A percentile compares a stretch with the other conserved stretches of the same genome.
Evolutionary conservation across 2,888 invertebrate species (phyloP).

Genomic region (Agrotis puta): DNA sequence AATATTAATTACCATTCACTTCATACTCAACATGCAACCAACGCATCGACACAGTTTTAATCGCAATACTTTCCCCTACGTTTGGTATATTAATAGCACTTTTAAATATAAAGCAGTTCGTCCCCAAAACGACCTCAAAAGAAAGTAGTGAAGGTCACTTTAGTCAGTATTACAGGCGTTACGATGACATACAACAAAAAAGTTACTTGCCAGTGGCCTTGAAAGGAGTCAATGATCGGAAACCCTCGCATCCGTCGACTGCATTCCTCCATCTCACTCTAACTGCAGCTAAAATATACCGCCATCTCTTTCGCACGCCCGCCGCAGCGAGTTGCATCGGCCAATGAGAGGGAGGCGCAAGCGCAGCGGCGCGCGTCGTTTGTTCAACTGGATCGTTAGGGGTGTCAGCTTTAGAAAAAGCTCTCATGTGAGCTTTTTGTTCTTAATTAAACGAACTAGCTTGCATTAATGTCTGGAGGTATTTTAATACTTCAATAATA

Average conservation of each 20-base stretch:
- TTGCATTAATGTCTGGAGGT: constrained; percentile 67
- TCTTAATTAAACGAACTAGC: constrained; percentile 80
- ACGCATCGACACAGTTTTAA: constrained; percentile 7
- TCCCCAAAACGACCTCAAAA: constrained; percentile 81
- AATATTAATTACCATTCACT: background rate
- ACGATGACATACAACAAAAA: constrained; percentile 84
- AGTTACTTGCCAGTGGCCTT: constrained; percentile 86
- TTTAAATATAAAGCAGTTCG: constrained; percentile 41
- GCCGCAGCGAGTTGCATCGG: constrained; percentile 74
- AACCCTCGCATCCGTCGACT: constrained; percentile 89
- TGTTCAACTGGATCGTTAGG: constrained; percentile 88
- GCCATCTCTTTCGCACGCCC: constrained; percentile 75
- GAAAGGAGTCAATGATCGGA: constrained; percentile 89
- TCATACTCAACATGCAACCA: background rate
- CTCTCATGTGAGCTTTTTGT: constrained; percentile 83
- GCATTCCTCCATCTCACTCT: constrained; percentile 78
- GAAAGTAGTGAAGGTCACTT: constrained; percentile 87
- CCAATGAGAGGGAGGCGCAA: constrained; percentile 84
- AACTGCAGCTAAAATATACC: constrained; percentile 59
- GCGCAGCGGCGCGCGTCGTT: constrained; percentile 89
- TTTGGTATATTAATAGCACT: constrained; percentile 21
- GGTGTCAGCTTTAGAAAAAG: constrained; percentile 87
- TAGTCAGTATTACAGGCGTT: constrained; percentile 83
- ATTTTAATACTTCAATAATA: constrained; percentile 71
- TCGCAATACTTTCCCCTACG: constrained; percentile 16